phyloP scores from a whole-genome alignment of 2,888 invertebrate genomes.

The Poecilobothrus nobilitatus region DNA sequence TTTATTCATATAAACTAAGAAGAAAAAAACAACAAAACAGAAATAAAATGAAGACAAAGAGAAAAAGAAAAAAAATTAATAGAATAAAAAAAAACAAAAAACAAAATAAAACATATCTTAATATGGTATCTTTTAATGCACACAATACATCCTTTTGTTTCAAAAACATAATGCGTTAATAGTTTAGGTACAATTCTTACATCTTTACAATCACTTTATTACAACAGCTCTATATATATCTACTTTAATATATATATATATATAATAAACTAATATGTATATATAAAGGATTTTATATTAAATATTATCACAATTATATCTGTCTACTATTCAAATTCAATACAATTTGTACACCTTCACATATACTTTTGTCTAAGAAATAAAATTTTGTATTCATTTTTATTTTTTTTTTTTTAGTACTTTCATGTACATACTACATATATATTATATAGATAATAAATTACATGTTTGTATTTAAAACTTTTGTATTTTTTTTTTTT shows the following conservation, averaged over 20 bases:
- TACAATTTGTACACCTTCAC: not conserved
- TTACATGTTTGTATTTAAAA: too few relatives aligned
- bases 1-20: too few relatives aligned
- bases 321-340: too few relatives aligned
- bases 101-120: not conserved
- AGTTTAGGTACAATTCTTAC: not conserved
- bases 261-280: too few relatives aligned
- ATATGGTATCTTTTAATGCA: constrained; percentile 3
- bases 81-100: not conserved
- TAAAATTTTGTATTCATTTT: not conserved
- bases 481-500: not conserved
- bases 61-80: not conserved
- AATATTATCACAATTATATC: too few relatives aligned
- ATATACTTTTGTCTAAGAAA: not conserved
- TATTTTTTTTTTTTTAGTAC: too few relatives aligned
- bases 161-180: constrained; percentile 4
- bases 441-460: not conserved
- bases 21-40: too few relatives aligned
- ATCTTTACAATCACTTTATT: not conserved
- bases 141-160: constrained; percentile 9
- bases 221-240: too few relatives aligned
- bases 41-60: not conserved
- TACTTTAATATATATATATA: too few relatives aligned
- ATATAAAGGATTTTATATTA: too few relatives aligned
- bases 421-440: not conserved